Evolutionary conservation across 2,113 vertebrate genomes (phyloP).

Genomic region (Austrofundulus limnaeus): DNA sequence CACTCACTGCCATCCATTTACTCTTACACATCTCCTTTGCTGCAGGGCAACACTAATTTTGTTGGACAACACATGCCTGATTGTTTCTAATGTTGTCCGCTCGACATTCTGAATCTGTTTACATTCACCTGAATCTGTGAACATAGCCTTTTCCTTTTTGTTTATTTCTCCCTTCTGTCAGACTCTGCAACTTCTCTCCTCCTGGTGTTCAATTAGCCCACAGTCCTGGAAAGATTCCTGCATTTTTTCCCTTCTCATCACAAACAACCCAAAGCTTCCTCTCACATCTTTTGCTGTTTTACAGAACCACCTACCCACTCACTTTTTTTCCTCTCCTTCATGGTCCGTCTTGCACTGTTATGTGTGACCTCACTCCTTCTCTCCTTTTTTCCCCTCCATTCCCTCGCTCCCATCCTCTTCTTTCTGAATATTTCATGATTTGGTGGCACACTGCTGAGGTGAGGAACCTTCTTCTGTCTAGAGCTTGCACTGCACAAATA

Average conservation of each 20-base stretch:
- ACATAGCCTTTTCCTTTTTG: conserved; percentile 15
- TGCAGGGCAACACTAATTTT: conserved; percentile 37
- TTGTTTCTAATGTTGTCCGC: conserved; percentile 50
- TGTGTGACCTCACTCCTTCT: conserved; percentile 52
- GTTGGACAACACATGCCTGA: conserved; percentile 35
- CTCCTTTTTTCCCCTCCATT: conserved; percentile 16
- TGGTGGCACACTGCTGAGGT: conserved; percentile 77
- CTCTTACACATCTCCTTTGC: conserved; percentile 37
- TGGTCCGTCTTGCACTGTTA: conserved; percentile 52
- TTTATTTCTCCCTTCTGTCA: conserved; percentile 37
- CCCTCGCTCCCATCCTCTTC: conserved; percentile 39
- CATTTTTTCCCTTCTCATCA: conserved; percentile 26
- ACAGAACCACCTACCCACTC: conserved; percentile 42
- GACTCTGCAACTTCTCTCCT: conserved; percentile 25
- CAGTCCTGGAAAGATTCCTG: conserved; percentile 21
- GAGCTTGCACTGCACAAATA: conserved; percentile 90
- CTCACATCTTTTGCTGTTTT: conserved; percentile 46
- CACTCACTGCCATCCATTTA: conserved; percentile 42
- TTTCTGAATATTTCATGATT: conserved; percentile 94
- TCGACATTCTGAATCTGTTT: conserved; percentile 55
- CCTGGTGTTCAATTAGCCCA: conserved; percentile 19
- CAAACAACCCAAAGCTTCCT: conserved; percentile 44
- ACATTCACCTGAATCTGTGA: conserved; percentile 24
- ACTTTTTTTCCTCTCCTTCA: conserved; percentile 29
- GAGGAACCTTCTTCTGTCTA: conserved; percentile 81